Conservation (phyloP, 2,888 invertebrate species). For the Drosophila greeni region DNA sequence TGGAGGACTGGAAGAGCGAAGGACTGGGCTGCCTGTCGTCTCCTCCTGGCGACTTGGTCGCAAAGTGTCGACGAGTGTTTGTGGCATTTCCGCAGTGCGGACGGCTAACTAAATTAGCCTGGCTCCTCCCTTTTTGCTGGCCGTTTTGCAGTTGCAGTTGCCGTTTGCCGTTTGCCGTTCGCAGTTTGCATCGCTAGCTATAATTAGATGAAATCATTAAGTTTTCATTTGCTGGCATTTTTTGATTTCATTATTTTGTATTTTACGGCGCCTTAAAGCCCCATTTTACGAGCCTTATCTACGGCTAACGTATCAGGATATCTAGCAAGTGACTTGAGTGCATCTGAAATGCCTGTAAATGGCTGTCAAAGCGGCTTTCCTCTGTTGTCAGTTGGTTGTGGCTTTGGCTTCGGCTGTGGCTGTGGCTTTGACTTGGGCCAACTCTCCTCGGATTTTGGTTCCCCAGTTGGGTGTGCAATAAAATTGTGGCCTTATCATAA, state of each 20-base stretch:
- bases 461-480: constrained; percentile 39
- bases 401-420: constrained; percentile 2
- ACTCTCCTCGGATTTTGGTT: constrained; percentile 15
- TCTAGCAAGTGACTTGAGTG: constrained; percentile 35
- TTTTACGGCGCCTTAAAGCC: constrained; percentile 52
- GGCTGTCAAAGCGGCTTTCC: constrained; percentile 36
- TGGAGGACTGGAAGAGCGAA: background rate
- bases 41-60: constrained; percentile 27
- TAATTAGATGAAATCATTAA: constrained; percentile 71
- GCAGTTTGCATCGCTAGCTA: constrained; percentile 39
- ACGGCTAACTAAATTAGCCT: constrained; percentile 61
- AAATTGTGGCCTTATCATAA: constrained; percentile 55
- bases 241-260: constrained; percentile 64
- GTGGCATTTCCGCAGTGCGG: constrained; percentile 67
- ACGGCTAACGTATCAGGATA: constrained; percentile 26
- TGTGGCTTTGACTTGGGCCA: constrained; percentile 12
- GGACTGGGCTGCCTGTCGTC: constrained; percentile 16
- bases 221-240: constrained; percentile 60
- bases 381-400: constrained; percentile 30
- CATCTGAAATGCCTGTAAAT: constrained; percentile 35
- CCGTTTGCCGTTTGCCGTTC: constrained; percentile 9
- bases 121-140: constrained; percentile 15
- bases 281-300: constrained; percentile 49
- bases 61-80: constrained; percentile 52
- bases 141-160: constrained; percentile 15